Base-by-base conservation (phyloP, 2,113 vertebrate species). In the Alligator sinensis region DNA sequence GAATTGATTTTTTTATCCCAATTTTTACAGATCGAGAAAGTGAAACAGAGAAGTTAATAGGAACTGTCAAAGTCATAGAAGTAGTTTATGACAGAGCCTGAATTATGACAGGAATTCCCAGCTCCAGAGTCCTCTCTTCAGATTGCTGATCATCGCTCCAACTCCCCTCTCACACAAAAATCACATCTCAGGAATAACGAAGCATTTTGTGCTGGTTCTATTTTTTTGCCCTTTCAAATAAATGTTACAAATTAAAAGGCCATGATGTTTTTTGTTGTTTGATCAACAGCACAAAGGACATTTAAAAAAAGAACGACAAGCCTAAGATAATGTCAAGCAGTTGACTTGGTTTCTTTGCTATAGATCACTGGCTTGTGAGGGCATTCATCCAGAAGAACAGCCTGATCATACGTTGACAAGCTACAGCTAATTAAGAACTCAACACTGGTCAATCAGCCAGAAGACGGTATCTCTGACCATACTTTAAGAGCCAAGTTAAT, bases 401-500 rank as follows among this genome's bases (percentile, higher is more conserved):
- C 62, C 86, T 96, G 93, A 97, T 94, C 90, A 81, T 86, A 91
- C 84, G 75, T 61, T 97, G 96, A 97, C 95, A 97, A 91, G 80
- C 93, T 91, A 84, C 82, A 94, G 95, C 97, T 97, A 97, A 98
- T 98, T 96, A 98, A 98, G 96, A 97, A 97, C 85, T 98, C 98
- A 98, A 98, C 98, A 97, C 91, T 92, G 96, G 96, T 96, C 97
- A 93, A 81, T 75, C 90, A 91, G 86, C 80, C 90, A 96, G 89
- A 96, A 96, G 55, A 89, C 93, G 95, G 90, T 97, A 81, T 68
- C 84, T 95, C 95, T 90, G 47, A 96, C 82, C 97, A 95, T 93
- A 94, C 94, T 97, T 96, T 97, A 98, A 95, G 96, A 97, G 94
- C 94, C 98, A 98, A 98, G 98, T 97, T 97, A 97, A 87, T 96